Conservation (phyloP, 2,113 vertebrate genomes). For the Coregonus clupeaformis region DNA sequence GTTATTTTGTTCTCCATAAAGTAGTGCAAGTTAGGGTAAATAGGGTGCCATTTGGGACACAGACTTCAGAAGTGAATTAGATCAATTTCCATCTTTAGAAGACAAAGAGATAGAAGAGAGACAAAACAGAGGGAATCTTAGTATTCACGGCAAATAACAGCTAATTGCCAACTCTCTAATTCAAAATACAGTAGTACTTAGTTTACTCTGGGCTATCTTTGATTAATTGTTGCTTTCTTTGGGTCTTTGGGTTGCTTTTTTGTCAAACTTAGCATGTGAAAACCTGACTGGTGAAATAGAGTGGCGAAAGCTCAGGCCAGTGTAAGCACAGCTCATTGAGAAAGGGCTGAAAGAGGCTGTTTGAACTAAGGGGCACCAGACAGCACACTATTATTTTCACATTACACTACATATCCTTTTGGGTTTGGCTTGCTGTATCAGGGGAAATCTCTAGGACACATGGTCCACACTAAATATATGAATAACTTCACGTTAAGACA, state of each 20-base stretch:
- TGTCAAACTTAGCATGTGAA: constrained; percentile 66
- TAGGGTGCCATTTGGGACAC: too few relatives aligned
- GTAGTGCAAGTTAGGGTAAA: constrained; percentile 3
- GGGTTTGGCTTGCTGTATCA: constrained; percentile 9
- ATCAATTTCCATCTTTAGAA: constrained; percentile 35
- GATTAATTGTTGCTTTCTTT: constrained; percentile 46
- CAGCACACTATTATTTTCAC: constrained; percentile 13
- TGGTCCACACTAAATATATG: not conserved
- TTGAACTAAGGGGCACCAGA: constrained; percentile 26
- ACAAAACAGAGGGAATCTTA: not conserved
- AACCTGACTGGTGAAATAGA: constrained; percentile 39
- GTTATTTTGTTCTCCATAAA: constrained; percentile 33
- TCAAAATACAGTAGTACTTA: constrained; percentile 31
- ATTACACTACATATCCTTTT: constrained; percentile 19
- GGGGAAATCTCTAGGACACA: not conserved
- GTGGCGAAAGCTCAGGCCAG: constrained; percentile 34
- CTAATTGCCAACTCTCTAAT: constrained; percentile 12
- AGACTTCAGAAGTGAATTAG: constrained; percentile 36
- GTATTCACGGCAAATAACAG: constrained; percentile 30
- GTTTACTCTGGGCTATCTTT: constrained; percentile 43
- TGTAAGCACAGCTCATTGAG: constrained; percentile 53
- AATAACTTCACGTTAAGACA: not conserved
- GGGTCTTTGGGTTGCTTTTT: constrained; percentile 36
- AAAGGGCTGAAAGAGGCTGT: constrained; percentile 26
- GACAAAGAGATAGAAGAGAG: constrained; percentile 22